Conservation (phyloP, 2,797 vertebrate species). For the Menidia menidia region DNA sequence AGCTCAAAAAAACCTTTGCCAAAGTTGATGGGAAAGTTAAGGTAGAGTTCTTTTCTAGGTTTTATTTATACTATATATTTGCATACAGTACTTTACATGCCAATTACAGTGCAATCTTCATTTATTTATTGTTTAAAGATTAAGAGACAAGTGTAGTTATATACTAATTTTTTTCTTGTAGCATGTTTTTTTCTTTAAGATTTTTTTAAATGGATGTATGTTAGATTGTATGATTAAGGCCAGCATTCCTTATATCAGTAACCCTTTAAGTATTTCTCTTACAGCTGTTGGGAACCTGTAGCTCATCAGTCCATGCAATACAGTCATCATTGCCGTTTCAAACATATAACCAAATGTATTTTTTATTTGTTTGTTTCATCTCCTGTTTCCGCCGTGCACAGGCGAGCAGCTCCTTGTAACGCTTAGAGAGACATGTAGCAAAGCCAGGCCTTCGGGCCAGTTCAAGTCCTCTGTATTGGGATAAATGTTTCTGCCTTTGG, state of each 20-base stretch:
- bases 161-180: constrained; percentile 94
- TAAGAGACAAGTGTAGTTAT: constrained; percentile 93
- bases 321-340: constrained; percentile 88
- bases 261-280: constrained; percentile 89
- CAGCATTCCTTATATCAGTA: constrained; percentile 96
- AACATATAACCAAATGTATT: constrained; percentile 89
- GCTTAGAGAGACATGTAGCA: constrained; percentile 93
- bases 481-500: constrained; percentile 88
- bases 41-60: constrained; percentile 93
- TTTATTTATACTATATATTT: constrained; percentile 99
- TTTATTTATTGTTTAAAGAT: constrained; percentile 99
- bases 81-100: constrained; percentile 99
- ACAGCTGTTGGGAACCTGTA: constrained; percentile 90
- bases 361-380: constrained; percentile 80
- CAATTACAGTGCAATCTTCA: constrained; percentile 99
- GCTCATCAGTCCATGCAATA: constrained; percentile 84
- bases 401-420: constrained; percentile 81
- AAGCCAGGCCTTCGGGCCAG: constrained; percentile 81
- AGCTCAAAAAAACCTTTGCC: constrained; percentile 92
- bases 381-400: constrained; percentile 82
- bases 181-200: constrained; percentile 87
- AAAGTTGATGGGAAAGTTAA: constrained; percentile 96
- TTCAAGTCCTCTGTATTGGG: constrained; percentile 89
- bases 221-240: constrained; percentile 92
- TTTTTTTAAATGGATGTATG: constrained; percentile 88